Percentiles rank a stretch among this genome's conserved stretches.
phyloP scores from a whole-genome alignment of 2,797 vertebrate species.

The Coregonus suidteri region DNA sequence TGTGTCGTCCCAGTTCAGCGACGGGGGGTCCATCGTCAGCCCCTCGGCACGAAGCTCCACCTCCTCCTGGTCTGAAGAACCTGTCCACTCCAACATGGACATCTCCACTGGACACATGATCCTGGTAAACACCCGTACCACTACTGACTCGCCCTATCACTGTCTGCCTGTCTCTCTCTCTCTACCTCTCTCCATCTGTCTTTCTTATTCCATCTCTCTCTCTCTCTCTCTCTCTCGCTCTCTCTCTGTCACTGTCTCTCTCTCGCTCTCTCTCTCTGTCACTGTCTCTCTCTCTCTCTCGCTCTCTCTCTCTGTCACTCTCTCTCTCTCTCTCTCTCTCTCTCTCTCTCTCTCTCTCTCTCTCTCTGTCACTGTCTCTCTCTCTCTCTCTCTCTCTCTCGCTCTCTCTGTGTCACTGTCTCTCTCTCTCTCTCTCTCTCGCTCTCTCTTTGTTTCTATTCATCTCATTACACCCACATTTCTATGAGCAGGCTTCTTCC shows the following conservation, averaged over 20 bases:
- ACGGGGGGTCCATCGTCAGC: slow-evolving; percentile 84
- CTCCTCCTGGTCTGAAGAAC: slow-evolving; percentile 96
- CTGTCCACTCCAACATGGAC: slow-evolving; percentile 93
- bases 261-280: too few species aligned
- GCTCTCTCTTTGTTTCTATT: background rate
- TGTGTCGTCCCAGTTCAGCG: slow-evolving; percentile 93
- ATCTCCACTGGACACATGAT: slow-evolving; percentile 99
- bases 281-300: background rate
- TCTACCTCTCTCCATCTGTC: slow-evolving; percentile 3
- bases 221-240: background rate
- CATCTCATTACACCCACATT: background rate
- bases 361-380: background rate
- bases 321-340: background rate
- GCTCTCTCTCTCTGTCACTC: background rate
- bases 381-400: background rate
- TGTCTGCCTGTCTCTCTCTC: background rate
- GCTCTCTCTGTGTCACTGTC: background rate
- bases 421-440: background rate
- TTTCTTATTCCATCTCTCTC: slow-evolving; percentile 25
- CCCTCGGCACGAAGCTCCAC: slow-evolving; percentile 90
- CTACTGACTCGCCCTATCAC: background rate
- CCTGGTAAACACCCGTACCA: slow-evolving; percentile 13
- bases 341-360: background rate
- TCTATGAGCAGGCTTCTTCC: slow-evolving; percentile 33
- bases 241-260: too few species aligned